Evolutionary conservation across 2,888 invertebrate genomes (phyloP), one percentile per base, ranked within the genome.

Genomic region (Emmelina monodactyla): DNA sequence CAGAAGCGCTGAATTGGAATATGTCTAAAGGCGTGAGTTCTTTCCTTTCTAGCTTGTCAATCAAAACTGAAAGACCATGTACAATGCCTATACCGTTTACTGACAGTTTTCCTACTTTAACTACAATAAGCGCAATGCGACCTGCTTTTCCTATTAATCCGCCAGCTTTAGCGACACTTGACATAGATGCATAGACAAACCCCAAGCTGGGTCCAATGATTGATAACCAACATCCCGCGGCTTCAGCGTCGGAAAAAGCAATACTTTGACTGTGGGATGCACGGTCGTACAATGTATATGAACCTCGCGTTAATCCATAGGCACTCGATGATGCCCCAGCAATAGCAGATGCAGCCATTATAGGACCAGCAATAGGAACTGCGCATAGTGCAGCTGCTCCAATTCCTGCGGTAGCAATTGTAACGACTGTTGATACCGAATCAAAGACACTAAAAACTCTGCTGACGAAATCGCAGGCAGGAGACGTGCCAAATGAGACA

Each of bases 211-310:
- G n/a, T n/a, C n/a, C n/a, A n/a, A n/a, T n/a, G n/a, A n/a, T n/a
- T n/a, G n/a, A n/a, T n/a, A n/a, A n/a, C n/a, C n/a, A n/a, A n/a
- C n/a, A n/a, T n/a, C n/a, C n/a, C n/a, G n/a, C n/a, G 28, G 37
- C 37, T 13, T 37, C 37, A 19, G 34, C 25, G 19, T 37, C 37
- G 6, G 14, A 14, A n/a, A 37, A 31, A 16, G 19, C 28, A 14
- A 37, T 34, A 9, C 34, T 37, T 34, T 37, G 37, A 16, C 14
- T 25, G 34, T 37, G 37, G 12, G 34, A 15, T 9, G 37, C 37
- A 15, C 37, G 37, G 12, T 37, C 37, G 33, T 30, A 22, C 10
- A 37, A 14, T 3, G 33, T 34, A 14, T 37, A 31, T 7, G 34
- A 13, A 31, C 16, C 28, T 4, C 37, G 31, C 9, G 34, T n/a